These are phyloP conservation scores for Scomber scombrus DNA, from an alignment of 2,113 vertebrate genomes.

Conservation along the genomic window DNA sequence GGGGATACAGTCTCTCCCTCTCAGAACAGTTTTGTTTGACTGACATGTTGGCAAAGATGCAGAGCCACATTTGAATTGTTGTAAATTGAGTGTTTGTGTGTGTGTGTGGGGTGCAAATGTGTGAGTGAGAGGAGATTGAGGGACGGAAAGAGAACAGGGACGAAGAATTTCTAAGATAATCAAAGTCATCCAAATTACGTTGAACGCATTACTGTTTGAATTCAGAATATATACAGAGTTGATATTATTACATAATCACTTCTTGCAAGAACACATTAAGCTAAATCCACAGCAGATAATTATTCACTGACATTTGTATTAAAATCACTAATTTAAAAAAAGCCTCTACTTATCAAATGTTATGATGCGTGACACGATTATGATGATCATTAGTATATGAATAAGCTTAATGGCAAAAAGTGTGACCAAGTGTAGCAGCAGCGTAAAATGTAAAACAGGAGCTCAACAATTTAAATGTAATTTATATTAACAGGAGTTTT, in stretches of 20 bases:
- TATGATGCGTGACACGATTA: conserved; percentile 45
- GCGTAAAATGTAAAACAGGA: conserved; percentile 13
- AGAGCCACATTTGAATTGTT: conserved; percentile 49
- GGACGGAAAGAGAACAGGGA: background rate
- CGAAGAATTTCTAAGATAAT: conserved; percentile 28
- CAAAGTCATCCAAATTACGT: conserved; percentile 29
- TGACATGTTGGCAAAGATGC: conserved; percentile 44
- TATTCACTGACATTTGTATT: conserved; percentile 41
- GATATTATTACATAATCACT: conserved; percentile 49
- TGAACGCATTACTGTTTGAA: conserved; percentile 27
- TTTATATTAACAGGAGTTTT: background rate
- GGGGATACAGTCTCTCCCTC: background rate
- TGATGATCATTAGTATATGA: conserved; percentile 47
- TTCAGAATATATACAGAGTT: conserved; percentile 26
- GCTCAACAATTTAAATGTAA: conserved; percentile 23
- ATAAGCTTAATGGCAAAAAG: conserved; percentile 38
- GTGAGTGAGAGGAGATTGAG: background rate
- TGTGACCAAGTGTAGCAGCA: background rate
- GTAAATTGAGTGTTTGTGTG: conserved; percentile 30
- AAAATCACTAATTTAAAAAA: conserved; percentile 42
- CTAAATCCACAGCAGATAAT: conserved; percentile 29
- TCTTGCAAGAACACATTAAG: conserved; percentile 35
- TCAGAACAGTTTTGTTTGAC: conserved; percentile 43
- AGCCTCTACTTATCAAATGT: conserved; percentile 39
- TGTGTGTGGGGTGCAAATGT: background rate